Base-by-base conservation (phyloP, 2,797 vertebrate species). In the Onychomys leucogaster region DNA sequence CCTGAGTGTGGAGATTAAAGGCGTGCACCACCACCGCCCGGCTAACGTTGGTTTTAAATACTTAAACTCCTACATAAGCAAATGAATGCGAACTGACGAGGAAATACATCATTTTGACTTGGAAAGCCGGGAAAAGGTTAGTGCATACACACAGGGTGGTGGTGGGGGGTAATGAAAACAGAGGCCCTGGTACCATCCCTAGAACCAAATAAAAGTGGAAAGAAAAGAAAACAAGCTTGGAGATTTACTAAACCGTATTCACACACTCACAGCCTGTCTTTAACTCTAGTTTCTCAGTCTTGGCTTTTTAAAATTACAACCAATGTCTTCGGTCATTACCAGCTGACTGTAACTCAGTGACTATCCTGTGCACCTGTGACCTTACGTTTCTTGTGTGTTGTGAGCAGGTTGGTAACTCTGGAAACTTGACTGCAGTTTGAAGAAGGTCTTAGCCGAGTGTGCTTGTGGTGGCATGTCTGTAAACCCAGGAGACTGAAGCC, bases 51-150 rank as follows among this genome's bases (percentile, higher is more conserved):
- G 85, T 19, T 91, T 41, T 55, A 67, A 87, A 89, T 63, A 21
- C 65, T 86, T 78, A 55, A n/a, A n/a, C n/a, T 89, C 55, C 84
- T 78, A 78, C 90, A 9, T 41, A 96, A 65, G 86, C 4, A 91
- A 89, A 46, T 67, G 43, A 71, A 46, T 95, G 57, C 41, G 89
- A 55, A 23, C 3, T 93, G 34, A 29, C 57, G n/a, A 32, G 13
- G 91, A 91, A 96, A 89, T 16, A 13, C 1, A 46, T 49, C 49
- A 27, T 63, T 91, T 77, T 89, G 73, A 67, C 8, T 86, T 75
- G 65, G 32, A 93, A 91, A 55, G 85, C 0, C 37, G 5, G 61
- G 14, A 34, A 63, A 55, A 16, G 52, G 32, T 46, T 67, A 41
- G 13, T n/a, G 10, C 9, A 14, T 37, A 27, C 4, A 23, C 49